These are phyloP conservation scores for Drosophila parabipectinata DNA, from an alignment of 1,140 invertebrate genomes.

Conservation along the genomic window DNA sequence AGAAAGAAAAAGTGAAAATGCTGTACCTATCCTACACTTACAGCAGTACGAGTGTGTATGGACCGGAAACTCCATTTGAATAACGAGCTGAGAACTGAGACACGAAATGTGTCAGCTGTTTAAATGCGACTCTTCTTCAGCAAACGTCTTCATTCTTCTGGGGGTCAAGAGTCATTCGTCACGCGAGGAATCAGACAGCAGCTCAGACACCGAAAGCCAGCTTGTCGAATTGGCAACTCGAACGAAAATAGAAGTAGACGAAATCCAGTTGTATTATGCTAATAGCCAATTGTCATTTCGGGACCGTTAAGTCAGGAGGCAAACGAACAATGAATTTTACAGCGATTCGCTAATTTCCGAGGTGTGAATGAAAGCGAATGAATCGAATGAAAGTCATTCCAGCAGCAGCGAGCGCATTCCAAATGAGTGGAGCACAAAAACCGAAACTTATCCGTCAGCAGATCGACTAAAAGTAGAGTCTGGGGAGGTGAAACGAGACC, in stretches of 20 bases:
- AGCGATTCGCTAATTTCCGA: conserved; percentile 59
- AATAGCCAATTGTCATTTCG: conserved; percentile 57
- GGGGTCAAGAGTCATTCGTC: conserved; percentile 46
- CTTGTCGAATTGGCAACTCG: conserved; percentile 35
- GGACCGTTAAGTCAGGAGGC: conserved; percentile 43
- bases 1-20: conserved; percentile 69
- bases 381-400: conserved; percentile 71
- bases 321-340: conserved; percentile 62
- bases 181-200: conserved; percentile 19
- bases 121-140: conserved; percentile 30
- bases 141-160: conserved; percentile 33
- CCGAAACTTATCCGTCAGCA: conserved; percentile 53
- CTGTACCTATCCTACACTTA: conserved; percentile 38
- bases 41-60: background rate
- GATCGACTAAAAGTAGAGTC: conserved; percentile 20
- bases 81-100: conserved; percentile 61
- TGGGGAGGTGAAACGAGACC: conserved; percentile 37
- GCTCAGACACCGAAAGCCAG: conserved; percentile 19
- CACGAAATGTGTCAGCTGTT: conserved; percentile 44
- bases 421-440: conserved; percentile 30
- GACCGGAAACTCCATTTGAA: conserved; percentile 70
- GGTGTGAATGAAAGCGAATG: conserved; percentile 75
- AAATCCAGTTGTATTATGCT: conserved; percentile 38
- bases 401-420: conserved; percentile 34
- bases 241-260: conserved; percentile 11